Evolutionary conservation across 2,113 vertebrate species (phyloP), one percentile per base, ranked within the genome.

Genomic region (Otus sunia): DNA sequence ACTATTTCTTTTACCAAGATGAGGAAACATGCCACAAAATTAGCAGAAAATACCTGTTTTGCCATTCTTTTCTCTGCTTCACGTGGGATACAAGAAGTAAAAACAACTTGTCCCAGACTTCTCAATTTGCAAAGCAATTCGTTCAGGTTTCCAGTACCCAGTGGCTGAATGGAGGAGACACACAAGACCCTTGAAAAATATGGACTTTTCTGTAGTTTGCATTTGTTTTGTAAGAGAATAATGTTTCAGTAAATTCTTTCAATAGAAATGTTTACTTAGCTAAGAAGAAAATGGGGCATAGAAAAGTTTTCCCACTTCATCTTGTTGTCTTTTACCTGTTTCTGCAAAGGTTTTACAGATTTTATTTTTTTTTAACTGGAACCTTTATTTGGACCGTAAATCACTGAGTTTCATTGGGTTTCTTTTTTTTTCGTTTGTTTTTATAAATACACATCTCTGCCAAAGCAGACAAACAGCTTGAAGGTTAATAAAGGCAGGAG

Each of bases 401-500:
- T 94, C 95, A 66, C 4, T 27, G 59, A 4, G 22, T 81, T 94
- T 72, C 49, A 36, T 29, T 92, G 53, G 20, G 4, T 41, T 82
- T 84, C 49, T 74, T 52, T 72, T 66, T 81, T 43, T 55, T 37
- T 37, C 16, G 18, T 25, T 60, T 62, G 17, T 41, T 88, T 96
- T 72, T 53, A 79, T 58, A 79, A 96, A 87, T 71, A 26, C 4
- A 1, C 59, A n/a, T 53, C 32, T 5, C 32, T 92, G 21, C 39
- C 84, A 92, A 82, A 85, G 50, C 45, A 79, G 89, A 69, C 55
- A 55, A 78, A 69, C 55, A 58, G 50, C 63, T 93, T 87, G 75
- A 41, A 78, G 71, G 55, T 78, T 95, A 73, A 69, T 76, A 95
- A 93, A 95, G 58, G 32, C 53, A 75, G 87, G 94, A 45, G n/a